Conservation (phyloP, 2,888 invertebrate species). For the Andrena minutula region DNA sequence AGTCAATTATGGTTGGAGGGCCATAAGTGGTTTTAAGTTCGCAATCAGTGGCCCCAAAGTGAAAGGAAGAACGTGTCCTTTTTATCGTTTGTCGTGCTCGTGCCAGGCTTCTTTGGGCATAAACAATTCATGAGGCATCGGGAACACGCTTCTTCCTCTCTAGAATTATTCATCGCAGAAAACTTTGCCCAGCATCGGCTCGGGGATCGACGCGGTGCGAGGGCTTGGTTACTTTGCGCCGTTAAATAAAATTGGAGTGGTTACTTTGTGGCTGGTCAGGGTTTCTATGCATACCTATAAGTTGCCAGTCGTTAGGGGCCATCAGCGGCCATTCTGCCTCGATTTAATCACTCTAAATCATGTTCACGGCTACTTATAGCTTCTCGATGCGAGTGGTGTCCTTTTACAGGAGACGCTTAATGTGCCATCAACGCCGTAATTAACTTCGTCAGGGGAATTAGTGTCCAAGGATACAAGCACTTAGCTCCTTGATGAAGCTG, state of each 20-base stretch:
- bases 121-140: constrained; percentile 6
- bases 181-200: too few relatives aligned
- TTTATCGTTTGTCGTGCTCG: neutral
- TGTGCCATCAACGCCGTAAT: neutral
- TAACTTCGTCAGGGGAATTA: neutral
- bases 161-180: constrained; percentile 19
- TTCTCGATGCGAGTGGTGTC: neutral
- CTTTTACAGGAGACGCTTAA: neutral
- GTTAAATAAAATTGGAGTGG: neutral
- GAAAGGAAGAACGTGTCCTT: neutral
- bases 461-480: neutral
- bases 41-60: constrained; percentile 9
- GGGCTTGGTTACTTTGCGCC: too few relatives aligned
- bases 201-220: too few relatives aligned
- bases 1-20: neutral
- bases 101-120: neutral
- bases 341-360: constrained; percentile 16
- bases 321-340: neutral
- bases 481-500: too few relatives aligned
- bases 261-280: neutral
- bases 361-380: neutral
- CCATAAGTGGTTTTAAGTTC: neutral
- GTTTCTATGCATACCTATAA: neutral
- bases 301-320: neutral
- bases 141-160: constrained; percentile 5